phyloP scores from a whole-genome alignment of 37 sponge, comb jelly and placozoan genomes.

The Agelas oroides region DNA sequence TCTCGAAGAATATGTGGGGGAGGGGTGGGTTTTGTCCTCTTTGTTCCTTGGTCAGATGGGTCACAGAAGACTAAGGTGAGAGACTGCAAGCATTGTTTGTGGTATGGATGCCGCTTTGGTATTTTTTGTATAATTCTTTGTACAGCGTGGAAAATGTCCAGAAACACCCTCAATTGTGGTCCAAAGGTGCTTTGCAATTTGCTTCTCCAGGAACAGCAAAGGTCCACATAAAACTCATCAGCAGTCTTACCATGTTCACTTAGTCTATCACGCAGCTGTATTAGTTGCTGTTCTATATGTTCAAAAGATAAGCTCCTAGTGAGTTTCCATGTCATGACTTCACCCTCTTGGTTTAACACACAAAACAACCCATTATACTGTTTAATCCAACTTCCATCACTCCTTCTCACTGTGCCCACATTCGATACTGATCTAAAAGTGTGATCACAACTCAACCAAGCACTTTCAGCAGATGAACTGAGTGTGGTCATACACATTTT shows the following conservation, averaged over 20 bases:
- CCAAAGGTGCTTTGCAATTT: conserved; percentile 46
- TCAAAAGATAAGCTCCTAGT: conserved; percentile 22
- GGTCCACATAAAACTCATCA: conserved; percentile 41
- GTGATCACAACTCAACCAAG: conserved; percentile 60
- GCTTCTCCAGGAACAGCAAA: conserved; percentile 29
- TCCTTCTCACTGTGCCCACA: conserved; percentile 17
- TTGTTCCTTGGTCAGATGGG: conserved; percentile 21
- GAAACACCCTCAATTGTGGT: not conserved
- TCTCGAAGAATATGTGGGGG: conserved; percentile 11
- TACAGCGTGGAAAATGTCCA: conserved; percentile 52
- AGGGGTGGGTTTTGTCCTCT: conserved; percentile 15
- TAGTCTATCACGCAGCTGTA: not conserved
- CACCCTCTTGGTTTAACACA: conserved; percentile 28
- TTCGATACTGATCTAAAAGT: conserved; percentile 26
- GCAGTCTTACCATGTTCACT: not conserved
- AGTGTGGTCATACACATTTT: no score
- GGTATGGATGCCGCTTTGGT: conserved; percentile 15
- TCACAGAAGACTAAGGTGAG: conserved; percentile 28
- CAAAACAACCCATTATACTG: conserved; percentile 55
- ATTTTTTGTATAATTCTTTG: conserved; percentile 21
- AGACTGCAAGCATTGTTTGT: conserved; percentile 4
- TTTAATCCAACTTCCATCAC: conserved; percentile 37
- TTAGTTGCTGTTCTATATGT: conserved; percentile 5
- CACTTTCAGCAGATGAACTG: no score
- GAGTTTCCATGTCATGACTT: conserved; percentile 46